These are phyloP conservation scores for Trissonchulus latispiculum DNA, from an alignment of 2,888 invertebrate genomes.

Conservation along the genomic window DNA sequence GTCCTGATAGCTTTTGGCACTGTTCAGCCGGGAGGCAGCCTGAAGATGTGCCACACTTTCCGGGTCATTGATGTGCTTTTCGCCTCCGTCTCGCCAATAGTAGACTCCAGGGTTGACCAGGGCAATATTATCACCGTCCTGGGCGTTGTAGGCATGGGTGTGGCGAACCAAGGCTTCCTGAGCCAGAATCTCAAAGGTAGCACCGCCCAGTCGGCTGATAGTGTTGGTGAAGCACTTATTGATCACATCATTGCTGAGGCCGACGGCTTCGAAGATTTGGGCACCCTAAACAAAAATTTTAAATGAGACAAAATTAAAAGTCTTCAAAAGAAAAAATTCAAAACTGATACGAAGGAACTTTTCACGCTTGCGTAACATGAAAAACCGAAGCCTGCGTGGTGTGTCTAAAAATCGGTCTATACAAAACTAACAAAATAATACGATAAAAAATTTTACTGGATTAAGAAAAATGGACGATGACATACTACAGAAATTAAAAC, in stretches of 20 bases:
- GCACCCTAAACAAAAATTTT: constrained; percentile 62
- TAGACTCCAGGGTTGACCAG: constrained; percentile 80
- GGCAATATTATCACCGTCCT: constrained; percentile 59
- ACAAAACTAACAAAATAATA: no score
- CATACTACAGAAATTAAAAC: no score
- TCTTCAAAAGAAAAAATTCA: no score
- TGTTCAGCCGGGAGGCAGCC: constrained; percentile 70
- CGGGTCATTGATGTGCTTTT: constrained; percentile 95
- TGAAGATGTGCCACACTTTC: constrained; percentile 65
- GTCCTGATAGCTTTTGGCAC: constrained; percentile 67
- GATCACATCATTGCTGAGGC: constrained; percentile 78
- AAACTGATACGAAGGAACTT: no score
- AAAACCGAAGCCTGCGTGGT: no score
- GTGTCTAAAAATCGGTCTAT: no score
- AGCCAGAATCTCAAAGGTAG: constrained; percentile 73
- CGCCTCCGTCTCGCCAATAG: constrained; percentile 81
- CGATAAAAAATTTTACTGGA: no score
- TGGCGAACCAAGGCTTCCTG: constrained; percentile 53
- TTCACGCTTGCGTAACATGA: no score
- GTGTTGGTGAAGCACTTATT: constrained; percentile 81
- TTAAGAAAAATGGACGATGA: no score
- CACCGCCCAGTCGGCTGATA: constrained; percentile 69
- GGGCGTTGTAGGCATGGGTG: constrained; percentile 25
- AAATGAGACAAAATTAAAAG: no score
- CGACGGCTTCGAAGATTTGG: constrained; percentile 98